A percentile compares a stretch with the other conserved stretches of the same genome.
These are phyloP conservation scores for Hesperophylax magnus DNA, from an alignment of 1,140 invertebrate species.

Conservation along the genomic window DNA sequence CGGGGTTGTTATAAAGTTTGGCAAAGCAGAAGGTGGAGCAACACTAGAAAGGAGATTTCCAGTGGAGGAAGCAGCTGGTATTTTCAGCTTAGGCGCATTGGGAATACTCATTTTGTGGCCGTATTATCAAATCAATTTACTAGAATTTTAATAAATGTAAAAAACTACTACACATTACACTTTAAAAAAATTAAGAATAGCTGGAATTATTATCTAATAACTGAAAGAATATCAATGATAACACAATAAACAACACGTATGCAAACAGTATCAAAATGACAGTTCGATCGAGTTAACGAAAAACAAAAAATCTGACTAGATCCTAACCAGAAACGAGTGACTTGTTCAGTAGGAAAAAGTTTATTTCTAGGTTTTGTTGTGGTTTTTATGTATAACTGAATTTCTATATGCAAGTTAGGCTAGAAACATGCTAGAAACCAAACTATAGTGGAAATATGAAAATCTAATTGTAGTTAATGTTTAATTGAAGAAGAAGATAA, in stretches of 20 bases:
- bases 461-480: too few relatives aligned
- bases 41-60: conserved; percentile 73
- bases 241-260: conserved; percentile 15
- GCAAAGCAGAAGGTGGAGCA: conserved; percentile 72
- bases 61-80: conserved; percentile 43
- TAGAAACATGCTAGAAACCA: too few relatives aligned
- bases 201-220: conserved; percentile 6
- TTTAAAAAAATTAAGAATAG: neutral
- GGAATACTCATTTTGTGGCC: conserved; percentile 32
- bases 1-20: conserved; percentile 69
- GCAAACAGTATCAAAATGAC: conserved; percentile 12
- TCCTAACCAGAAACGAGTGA: conserved; percentile 3
- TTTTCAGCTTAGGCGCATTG: conserved; percentile 46
- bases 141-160: neutral
- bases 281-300: neutral
- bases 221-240: neutral
- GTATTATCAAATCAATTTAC: conserved; percentile 8
- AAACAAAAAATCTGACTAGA: neutral
- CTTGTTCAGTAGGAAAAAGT: too few relatives aligned
- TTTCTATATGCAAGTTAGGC: too few relatives aligned
- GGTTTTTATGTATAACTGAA: too few relatives aligned
- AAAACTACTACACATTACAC: neutral
- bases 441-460: too few relatives aligned
- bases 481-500: too few relatives aligned
- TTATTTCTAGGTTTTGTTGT: too few relatives aligned